Evolutionary conservation across 2,797 vertebrate genomes (phyloP), one percentile per base, ranked within the genome.

Genomic region (Pitangus sulphuratus): DNA sequence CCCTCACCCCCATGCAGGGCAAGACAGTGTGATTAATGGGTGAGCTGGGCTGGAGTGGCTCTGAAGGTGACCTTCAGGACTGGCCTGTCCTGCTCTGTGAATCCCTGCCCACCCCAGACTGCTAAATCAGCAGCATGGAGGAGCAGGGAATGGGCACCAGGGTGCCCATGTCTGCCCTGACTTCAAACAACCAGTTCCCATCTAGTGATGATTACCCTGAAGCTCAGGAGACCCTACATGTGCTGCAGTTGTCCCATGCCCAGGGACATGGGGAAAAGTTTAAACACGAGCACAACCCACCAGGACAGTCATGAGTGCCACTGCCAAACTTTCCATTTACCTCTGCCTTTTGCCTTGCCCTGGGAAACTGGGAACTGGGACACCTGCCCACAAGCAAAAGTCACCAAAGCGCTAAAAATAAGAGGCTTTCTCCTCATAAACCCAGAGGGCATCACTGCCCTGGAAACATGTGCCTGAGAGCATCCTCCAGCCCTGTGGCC

Each of bases 31-130:
- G 95, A 94, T 85, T 65, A 42, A 90, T 37, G 50, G 75, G 33
- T 0, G 3, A 72, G 74, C 50, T 54, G 70, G n/a, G 65, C 85
- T 91, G 85, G 13, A 77, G 54, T 57, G 30, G 60, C 66, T 64
- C 78, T 85, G 79, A 70, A 92, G 82, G 86, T 89, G 84, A 95
- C 89, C 62, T 92, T 78, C 44, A 75, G 81, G 47, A 78, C 53
- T 15, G 39, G 47, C 26, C 53, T 24, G 42, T 14, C 78, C 80
- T 72, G 75, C 57, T 80, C 65, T 42, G 40, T 33, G 47, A 54
- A 78, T 33, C 78, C 51, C 33, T 92, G 51, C 21, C 20, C 56
- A 53, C 31, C 47, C 33, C 3, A 0, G 7, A 18, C 12, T 58
- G 70, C 50, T 80, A 9, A 44, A 64, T 35, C 21, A 37, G 69